phyloP scores from a whole-genome alignment of 2,888 invertebrate genomes.

The Lepidocyrtoides sp. region DNA sequence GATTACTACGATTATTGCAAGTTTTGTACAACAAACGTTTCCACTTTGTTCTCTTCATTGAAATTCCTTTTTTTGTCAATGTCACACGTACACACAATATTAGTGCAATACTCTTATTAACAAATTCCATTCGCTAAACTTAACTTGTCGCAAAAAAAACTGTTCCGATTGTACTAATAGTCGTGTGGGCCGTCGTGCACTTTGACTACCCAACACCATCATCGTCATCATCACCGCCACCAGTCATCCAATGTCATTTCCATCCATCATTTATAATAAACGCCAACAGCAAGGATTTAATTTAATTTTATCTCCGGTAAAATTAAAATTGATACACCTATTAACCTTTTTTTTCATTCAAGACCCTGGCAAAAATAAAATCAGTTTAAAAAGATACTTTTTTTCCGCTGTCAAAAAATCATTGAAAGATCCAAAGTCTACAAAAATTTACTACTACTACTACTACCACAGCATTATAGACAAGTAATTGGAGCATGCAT shows the following conservation, averaged over 20 bases:
- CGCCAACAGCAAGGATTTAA: neutral
- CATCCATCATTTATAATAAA: conserved; percentile 24
- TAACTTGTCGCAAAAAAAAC: neutral
- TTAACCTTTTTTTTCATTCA: neutral
- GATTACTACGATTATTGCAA: neutral
- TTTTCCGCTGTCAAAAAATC: conserved; percentile 1
- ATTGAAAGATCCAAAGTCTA: conserved; percentile 31
- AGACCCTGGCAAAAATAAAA: conserved; percentile 8
- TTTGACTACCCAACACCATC: neutral
- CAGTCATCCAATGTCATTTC: conserved; percentile 41
- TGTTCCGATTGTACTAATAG: neutral
- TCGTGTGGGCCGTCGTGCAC: neutral
- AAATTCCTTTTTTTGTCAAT: conserved; percentile 34
- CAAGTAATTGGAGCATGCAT: conserved; percentile 5
- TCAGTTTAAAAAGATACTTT: neutral
- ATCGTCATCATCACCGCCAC: neutral
- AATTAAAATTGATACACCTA: neutral
- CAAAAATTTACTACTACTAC: no score
- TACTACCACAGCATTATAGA: no score
- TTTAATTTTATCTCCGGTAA: conserved; percentile 26
- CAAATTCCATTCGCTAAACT: no score
- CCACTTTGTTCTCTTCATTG: neutral
- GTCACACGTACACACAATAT: neutral
- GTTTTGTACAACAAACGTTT: conserved; percentile 8
- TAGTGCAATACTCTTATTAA: neutral